Base-by-base conservation (phyloP, 1,140 invertebrate genomes). In the Dendrolimus kikuchii region DNA sequence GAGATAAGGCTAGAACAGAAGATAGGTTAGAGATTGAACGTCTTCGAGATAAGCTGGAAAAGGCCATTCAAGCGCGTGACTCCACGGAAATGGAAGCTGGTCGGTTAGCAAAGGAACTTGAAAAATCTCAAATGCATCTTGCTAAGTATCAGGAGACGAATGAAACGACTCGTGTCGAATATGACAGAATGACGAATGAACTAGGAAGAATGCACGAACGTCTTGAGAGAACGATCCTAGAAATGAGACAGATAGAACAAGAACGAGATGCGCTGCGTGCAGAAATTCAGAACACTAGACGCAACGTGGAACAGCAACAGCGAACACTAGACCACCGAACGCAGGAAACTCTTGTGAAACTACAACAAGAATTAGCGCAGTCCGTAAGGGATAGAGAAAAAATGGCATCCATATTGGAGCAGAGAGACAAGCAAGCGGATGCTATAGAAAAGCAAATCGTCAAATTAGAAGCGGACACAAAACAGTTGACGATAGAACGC, bases 21-120 rank as follows among this genome's bases (percentile, higher is more conserved):
- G 90, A 91, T 64, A 77, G 89, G 42, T 66, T 90, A 48, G 95
- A 97, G 82, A 91, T 96, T 40, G 95, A 96, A 76, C 90, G 95
- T 60, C 81, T 95, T 53, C 91, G 94, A 68, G 95, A 96, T 60
- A 95, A 95, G 82, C 82, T 96, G 49, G 95, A 97, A 66, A 97
- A 96, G 84, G 92, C 93, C 5, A 92, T 93, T 40, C 90, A 92
- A 61, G 92, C 92, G 5, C 89, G 93, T 63, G 93, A 95, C 76
- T 92, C 94, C 46, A 94, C 94, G 7, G 95, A 96, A 87, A 88
- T 95, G 68, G 95, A 97, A 81, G 92, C 94, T 46, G 94, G 93
- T 62, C 90, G 94, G 49, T 84, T 97, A 46, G 94, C 93, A 6
- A 94, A 96, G 70, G 95, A 97, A 80, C 86, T 97, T 38, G 95